Percentiles rank a stretch among this genome's conserved stretches.
phyloP scores from a whole-genome alignment of 2,888 invertebrate species.

The Lordiphosa andalusiaca region DNA sequence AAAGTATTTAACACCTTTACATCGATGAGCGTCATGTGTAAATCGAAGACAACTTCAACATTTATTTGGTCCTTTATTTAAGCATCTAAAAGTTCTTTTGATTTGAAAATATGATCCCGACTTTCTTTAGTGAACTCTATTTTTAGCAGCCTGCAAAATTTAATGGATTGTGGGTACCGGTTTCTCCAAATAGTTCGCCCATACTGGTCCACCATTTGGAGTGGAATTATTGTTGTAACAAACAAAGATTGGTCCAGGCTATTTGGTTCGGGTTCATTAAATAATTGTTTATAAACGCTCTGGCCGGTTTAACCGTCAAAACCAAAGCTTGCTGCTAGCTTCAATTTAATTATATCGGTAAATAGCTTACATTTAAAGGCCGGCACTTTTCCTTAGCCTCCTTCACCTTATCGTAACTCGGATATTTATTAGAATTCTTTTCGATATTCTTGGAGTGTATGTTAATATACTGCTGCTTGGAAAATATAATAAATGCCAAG shows the following conservation, averaged over 20 bases:
- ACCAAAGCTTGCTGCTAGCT: not conserved
- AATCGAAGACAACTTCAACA: not conserved
- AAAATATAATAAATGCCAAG: slow-evolving; percentile 20
- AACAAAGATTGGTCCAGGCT: slow-evolving; percentile 1
- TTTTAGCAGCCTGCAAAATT: no score
- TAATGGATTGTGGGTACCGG: no score
- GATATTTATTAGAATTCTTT: slow-evolving; percentile 14
- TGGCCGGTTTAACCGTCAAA: slow-evolving; percentile 4
- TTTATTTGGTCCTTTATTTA: not conserved
- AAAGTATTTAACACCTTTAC: not conserved
- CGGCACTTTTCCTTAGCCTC: slow-evolving; percentile 1
- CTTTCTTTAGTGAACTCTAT: no score
- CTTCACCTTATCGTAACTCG: slow-evolving; percentile 7
- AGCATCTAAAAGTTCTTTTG: not conserved
- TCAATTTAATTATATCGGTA: no score
- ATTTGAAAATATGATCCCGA: no score
- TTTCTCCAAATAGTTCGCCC: no score
- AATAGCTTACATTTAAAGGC: slow-evolving; percentile 2
- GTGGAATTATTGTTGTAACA: slow-evolving; percentile 8
- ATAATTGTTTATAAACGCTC: slow-evolving; percentile 8
- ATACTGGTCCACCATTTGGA: not conserved
- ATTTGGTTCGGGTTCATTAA: slow-evolving; percentile 16
- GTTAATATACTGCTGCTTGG: slow-evolving; percentile 19
- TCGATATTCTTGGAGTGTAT: slow-evolving; percentile 15
- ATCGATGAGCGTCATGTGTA: slow-evolving; percentile 1